Base-by-base conservation (phyloP, 2,797 vertebrate genomes). In the Hoplostethus atlanticus region DNA sequence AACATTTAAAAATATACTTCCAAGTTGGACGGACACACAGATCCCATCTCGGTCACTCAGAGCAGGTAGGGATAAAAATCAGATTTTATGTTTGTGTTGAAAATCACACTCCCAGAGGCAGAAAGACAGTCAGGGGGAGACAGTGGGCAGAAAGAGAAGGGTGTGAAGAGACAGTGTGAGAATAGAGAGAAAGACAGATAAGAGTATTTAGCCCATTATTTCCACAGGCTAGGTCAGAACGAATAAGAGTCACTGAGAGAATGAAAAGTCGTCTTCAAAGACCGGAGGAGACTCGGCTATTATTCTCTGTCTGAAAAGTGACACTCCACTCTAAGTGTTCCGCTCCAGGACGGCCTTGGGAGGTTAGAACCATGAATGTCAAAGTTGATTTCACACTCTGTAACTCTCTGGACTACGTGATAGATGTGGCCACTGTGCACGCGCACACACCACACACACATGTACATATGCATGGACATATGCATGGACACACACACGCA, bases 361-460 rank as follows among this genome's bases (percentile, higher is more conserved):
- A 90, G 77, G 87, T 84, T 90, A 75, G 74, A 83, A 76, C 84
- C 89, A 83, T 91, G 89, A 91, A 91, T 91, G 91, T 92, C 91
- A 92, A 88, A 89, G 87, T 88, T 87, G 90, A 91, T 92, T 91
- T 90, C 90, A 87, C 89, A 92, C 88, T 87, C 85, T 85, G 89
- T 84, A 80, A 77, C 73, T 90, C 82, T 84, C 66, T 69, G 79
- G 58, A 84, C 78, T 75, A 15, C 44, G 63, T 87, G 80, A 87
- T 86, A 84, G 83, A 91, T 84, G 84, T 81, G 76, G 60, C 79
- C 66, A 12, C 25, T 13, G 71, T 67, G 73, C 25, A 8, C 21
- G 6, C 57, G 16, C n/a, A 36, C 17, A 64, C 17, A 77, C 21
- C 8, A 25, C 6, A 44, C 17, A 38, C 38, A 38, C 34, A 57